Base-by-base conservation (phyloP, 2,888 invertebrate genomes). In the Morinoia aosen region DNA sequence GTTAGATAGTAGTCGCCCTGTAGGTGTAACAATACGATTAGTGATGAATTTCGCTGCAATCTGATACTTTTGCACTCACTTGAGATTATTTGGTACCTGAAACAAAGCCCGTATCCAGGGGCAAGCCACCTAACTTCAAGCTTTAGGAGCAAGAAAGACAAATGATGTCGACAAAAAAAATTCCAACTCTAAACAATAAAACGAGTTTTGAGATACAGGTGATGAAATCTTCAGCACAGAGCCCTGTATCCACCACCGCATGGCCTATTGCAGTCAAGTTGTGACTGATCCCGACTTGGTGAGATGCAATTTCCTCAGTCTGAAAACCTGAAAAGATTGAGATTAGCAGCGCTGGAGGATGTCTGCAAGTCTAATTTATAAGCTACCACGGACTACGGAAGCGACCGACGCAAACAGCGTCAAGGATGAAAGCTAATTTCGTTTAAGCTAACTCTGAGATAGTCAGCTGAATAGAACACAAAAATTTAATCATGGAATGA, bases 311-410 rank as follows among this genome's bases (percentile, higher is more conserved):
- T 76, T 76, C 25, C 25, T 76, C 25, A 76, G 76, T 76, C 76
- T 16, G 76, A 76, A 76, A 16, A 76, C 25, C 76, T 12, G 76
- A 76, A 76, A 76, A 76, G 76, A 33, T 76, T 76, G 76, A 76
- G 76, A 76, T 76, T 76, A 76, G 76, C 33, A 33, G 76, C 76
- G 76, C 76, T 76, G 76, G 76, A 76, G 76, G 76, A 76, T 33
- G 76, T 76, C 76, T 76, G 76, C 76, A 76, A 33, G 76, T 76
- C 33, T 76, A 76, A 76, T 76, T 76, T 76, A 76, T 76, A 76
- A 76, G 76, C 76, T 76, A 76, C 76, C 19, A 33, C 76, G 76
- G 25, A 76, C 76, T 2, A 33, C 76, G 76, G 25, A 76, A 8
- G 76, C 33, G 3, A 76, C 76, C 76, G 76, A 76, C 76, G 25